These are phyloP conservation scores for Dreissena polymorpha DNA, from an alignment of 1,140 invertebrate species.

Conservation along the genomic window DNA sequence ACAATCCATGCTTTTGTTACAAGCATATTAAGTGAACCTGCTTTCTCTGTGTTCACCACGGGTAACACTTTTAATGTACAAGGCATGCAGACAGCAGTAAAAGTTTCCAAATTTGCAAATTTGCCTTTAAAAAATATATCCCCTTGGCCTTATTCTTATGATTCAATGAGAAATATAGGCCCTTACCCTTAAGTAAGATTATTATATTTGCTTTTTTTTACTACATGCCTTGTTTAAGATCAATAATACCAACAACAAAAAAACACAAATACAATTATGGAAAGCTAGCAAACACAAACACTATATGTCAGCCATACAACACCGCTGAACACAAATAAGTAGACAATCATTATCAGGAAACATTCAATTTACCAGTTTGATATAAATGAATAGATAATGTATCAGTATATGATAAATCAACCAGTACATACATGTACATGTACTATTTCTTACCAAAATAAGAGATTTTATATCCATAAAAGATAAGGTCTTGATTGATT, in stretches of 20 bases:
- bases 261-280: background rate
- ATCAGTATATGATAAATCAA: no score
- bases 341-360: no score
- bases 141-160: background rate
- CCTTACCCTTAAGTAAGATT: background rate
- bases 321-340: no score
- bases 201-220: background rate
- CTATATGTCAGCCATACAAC: no score
- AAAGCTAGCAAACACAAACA: no score
- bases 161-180: background rate
- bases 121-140: background rate
- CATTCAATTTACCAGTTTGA: no score
- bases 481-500: no score
- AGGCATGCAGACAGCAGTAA: background rate
- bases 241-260: background rate
- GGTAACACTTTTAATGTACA: background rate
- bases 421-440: no score
- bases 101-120: background rate
- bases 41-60: background rate
- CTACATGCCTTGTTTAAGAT: background rate
- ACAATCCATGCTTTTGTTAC: constrained; percentile 46
- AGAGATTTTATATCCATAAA: no score
- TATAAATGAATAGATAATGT: no score
- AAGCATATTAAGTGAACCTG: background rate
- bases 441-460: no score